These are phyloP conservation scores for Tenebrosternarchus preto DNA, from an alignment of 2,113 vertebrate species.

Conservation along the genomic window DNA sequence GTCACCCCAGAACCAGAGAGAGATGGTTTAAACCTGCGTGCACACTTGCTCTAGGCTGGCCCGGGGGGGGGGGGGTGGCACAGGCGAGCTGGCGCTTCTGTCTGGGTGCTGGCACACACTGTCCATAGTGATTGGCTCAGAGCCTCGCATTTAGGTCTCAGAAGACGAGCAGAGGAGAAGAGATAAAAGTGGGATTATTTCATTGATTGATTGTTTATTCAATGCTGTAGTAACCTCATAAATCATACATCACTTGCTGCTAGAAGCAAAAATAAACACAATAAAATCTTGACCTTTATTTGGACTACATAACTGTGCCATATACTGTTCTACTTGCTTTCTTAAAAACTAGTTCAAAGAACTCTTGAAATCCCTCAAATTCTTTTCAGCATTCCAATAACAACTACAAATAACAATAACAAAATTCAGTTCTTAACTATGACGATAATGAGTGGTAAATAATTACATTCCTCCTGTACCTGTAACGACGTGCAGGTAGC, in stretches of 20 bases:
- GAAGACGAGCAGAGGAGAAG: background rate
- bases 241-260: background rate
- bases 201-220: background rate
- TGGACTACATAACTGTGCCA: background rate
- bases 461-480: no score
- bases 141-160: background rate
- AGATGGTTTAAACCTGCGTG: background rate
- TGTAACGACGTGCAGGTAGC: background rate
- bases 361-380: background rate
- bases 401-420: no score
- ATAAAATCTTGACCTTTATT: background rate
- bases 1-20: background rate
- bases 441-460: no score
- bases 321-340: background rate
- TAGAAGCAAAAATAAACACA: conserved; percentile 4
- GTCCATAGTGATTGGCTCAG: background rate
- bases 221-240: background rate
- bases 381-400: background rate
- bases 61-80: no score
- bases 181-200: background rate
- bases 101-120: background rate
- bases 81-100: no score
- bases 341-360: background rate
- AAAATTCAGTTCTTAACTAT: no score
- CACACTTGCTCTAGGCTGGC: no score